These are phyloP conservation scores for Pipistrellus pygmaeus DNA, from an alignment of 2,797 vertebrate species.

Conservation along the genomic window DNA sequence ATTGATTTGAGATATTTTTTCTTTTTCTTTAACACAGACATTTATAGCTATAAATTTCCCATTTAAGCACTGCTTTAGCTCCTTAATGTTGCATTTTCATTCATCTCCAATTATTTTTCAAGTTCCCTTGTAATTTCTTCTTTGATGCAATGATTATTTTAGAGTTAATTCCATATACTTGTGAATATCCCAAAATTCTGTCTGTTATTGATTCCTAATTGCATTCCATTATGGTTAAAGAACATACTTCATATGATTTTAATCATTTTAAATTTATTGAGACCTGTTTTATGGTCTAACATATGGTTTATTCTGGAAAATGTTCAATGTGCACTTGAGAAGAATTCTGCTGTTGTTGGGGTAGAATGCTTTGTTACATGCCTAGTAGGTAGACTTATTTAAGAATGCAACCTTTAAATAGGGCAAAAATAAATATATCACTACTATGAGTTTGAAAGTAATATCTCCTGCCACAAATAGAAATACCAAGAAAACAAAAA, in stretches of 20 bases:
- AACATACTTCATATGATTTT: conserved; percentile 15
- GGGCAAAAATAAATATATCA: conserved; percentile 8
- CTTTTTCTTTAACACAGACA: neutral
- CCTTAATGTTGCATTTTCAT: neutral
- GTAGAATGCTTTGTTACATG: neutral
- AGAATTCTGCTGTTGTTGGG: neutral
- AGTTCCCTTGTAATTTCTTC: neutral
- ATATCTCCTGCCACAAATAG: neutral
- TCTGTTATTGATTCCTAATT: conserved; percentile 18
- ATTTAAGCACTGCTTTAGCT: neutral
- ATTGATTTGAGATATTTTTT: neutral
- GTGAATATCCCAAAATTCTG: neutral
- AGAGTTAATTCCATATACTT: neutral
- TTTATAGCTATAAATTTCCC: neutral
- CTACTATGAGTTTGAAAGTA: conserved; percentile 21
- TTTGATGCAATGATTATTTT: conserved; percentile 34
- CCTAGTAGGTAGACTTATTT: conserved; percentile 1
- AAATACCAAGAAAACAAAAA: conserved; percentile 51
- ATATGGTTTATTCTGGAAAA: neutral
- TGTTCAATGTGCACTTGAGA: neutral
- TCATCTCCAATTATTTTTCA: neutral
- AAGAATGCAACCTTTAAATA: neutral
- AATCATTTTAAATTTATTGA: conserved; percentile 32
- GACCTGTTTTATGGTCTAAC: neutral
- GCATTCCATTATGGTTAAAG: neutral